Conservation (phyloP, 2,888 invertebrate species). For the Drosophila gaucha region DNA sequence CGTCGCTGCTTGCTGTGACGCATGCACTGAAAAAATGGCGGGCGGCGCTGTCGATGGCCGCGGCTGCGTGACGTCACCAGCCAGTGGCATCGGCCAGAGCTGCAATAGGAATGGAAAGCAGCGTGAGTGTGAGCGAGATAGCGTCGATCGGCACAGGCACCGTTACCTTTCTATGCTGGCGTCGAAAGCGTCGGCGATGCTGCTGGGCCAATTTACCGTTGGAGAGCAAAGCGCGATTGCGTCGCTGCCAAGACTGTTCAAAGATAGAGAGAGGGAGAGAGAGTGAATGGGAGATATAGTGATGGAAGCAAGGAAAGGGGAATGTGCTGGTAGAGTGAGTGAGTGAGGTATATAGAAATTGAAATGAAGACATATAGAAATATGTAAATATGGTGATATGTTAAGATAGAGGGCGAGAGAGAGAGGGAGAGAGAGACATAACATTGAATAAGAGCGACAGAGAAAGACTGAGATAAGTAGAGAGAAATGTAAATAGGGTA, state of each 20-base stretch:
- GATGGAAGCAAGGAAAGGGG: not conserved
- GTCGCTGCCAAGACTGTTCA: constrained; percentile 68
- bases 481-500: too few relatives aligned
- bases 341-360: not conserved
- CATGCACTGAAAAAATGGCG: constrained; percentile 48
- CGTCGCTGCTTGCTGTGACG: too few relatives aligned
- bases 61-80: constrained; percentile 22
- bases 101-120: constrained; percentile 9
- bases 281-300: not conserved
- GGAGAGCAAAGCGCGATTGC: constrained; percentile 56
- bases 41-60: constrained; percentile 75
- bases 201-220: constrained; percentile 61
- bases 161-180: constrained; percentile 54
- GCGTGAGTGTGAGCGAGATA: constrained; percentile 2
- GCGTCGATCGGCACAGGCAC: not conserved
- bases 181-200: constrained; percentile 68
- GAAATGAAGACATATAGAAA: not conserved
- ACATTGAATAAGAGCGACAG: too few relatives aligned
- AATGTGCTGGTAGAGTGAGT: not conserved
- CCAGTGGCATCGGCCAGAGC: constrained; percentile 58
- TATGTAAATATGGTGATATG: not conserved
- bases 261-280: not conserved
- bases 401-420: not conserved
- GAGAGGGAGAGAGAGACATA: not conserved
- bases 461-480: too few relatives aligned